These are phyloP conservation scores for Spodoptera litura DNA, from an alignment of 1,140 invertebrate species.

Conservation along the genomic window DNA sequence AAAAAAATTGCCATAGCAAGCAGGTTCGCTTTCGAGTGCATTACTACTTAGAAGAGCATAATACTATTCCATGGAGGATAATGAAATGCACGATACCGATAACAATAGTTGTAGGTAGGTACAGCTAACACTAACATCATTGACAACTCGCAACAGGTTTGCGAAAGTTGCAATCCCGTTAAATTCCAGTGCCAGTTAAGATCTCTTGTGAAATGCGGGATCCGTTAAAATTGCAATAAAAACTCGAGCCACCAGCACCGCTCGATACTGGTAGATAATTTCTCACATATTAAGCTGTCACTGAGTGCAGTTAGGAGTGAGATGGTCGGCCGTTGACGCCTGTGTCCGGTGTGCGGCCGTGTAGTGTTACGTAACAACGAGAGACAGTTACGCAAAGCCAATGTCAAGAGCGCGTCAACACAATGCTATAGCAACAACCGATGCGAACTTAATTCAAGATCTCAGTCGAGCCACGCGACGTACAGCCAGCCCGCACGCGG, in stretches of 20 bases:
- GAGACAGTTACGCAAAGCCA: slow-evolving; percentile 74
- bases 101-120: neutral
- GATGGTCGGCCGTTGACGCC: slow-evolving; percentile 48
- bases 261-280: slow-evolving; percentile 45
- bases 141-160: slow-evolving; percentile 49
- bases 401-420: slow-evolving; percentile 75
- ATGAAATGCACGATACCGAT: neutral
- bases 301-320: slow-evolving; percentile 39
- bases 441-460: neutral
- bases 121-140: slow-evolving; percentile 43
- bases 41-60: no score
- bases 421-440: slow-evolving; percentile 15
- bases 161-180: slow-evolving; percentile 64
- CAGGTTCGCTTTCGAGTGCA: no score
- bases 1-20: no score
- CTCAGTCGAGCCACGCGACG: slow-evolving; percentile 1
- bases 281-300: slow-evolving; percentile 49
- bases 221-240: slow-evolving; percentile 56
- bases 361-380: slow-evolving; percentile 65
- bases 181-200: slow-evolving; percentile 54
- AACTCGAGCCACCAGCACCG: slow-evolving; percentile 44
- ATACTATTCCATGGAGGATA: no score
- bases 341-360: slow-evolving; percentile 32
- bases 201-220: slow-evolving; percentile 39
- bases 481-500: slow-evolving; percentile 28